A percentile compares a stretch with the other conserved stretches of the same genome.
phyloP scores from a whole-genome alignment of 2,888 invertebrate species.

The Stenodema calcarata region DNA sequence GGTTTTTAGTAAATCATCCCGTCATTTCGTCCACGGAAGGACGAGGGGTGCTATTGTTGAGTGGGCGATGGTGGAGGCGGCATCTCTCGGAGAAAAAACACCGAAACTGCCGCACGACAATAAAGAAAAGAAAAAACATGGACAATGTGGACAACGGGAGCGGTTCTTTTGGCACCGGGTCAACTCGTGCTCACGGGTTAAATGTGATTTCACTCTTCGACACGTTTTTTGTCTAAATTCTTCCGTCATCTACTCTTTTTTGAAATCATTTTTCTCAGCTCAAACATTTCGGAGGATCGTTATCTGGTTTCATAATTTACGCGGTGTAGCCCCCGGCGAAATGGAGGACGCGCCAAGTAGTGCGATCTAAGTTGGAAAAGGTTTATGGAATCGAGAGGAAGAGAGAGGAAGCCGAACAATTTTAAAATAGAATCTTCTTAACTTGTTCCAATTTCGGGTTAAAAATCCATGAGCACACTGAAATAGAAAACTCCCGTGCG shows the following conservation, averaged over 20 bases:
- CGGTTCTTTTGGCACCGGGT: background rate
- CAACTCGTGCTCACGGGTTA: conserved; percentile 19
- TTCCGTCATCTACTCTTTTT: background rate
- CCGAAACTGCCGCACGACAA: background rate
- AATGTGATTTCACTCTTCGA: conserved; percentile 1
- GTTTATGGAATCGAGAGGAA: no score
- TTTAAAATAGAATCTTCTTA: no score
- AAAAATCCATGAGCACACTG: no score
- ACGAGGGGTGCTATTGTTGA: background rate
- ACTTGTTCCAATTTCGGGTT: no score
- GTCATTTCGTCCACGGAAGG: background rate
- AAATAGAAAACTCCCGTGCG: no score
- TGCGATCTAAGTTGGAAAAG: no score
- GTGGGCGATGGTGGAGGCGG: background rate
- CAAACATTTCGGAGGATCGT: conserved; percentile 3
- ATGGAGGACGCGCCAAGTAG: no score
- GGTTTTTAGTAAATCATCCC: conserved; percentile 15
- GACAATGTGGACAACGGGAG: conserved; percentile 20
- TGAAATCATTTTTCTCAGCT: background rate
- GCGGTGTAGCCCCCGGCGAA: no score
- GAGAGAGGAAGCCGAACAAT: no score
- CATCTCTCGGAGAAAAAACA: background rate
- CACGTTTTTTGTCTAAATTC: background rate
- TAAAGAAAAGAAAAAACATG: background rate
- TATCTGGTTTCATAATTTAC: background rate